phyloP scores from a whole-genome alignment of 1,140 invertebrate species.

The Heterodera schachtii region DNA sequence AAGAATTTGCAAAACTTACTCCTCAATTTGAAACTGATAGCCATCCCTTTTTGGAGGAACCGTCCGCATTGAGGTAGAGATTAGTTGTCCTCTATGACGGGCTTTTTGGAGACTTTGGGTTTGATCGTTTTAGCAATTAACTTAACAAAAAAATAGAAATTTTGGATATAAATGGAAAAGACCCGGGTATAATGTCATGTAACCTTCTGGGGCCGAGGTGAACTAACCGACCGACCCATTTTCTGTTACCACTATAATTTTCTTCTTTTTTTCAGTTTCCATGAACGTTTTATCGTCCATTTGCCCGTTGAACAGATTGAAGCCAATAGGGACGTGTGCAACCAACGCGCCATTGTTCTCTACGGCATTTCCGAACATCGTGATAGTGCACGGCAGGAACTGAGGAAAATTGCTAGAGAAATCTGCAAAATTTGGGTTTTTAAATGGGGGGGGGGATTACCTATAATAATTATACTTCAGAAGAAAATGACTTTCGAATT shows the following conservation, averaged over 20 bases:
- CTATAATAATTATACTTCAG: background rate
- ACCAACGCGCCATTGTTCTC: constrained; percentile 49
- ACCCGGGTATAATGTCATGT: too few species aligned
- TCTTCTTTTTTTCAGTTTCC: constrained; percentile 18
- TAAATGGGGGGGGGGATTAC: background rate
- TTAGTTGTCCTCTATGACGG: too few species aligned
- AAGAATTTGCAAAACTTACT: constrained; percentile 23
- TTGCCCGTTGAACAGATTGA: constrained; percentile 47
- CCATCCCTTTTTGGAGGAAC: constrained; percentile 46
- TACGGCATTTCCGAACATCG: constrained; percentile 51
- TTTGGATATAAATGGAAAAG: too few species aligned
- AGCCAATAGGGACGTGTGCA: constrained; percentile 32
- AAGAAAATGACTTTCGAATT: constrained; percentile 8
- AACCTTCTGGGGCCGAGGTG: too few species aligned
- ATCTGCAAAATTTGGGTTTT: constrained; percentile 52
- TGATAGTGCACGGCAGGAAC: constrained; percentile 36
- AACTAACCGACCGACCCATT: too few species aligned
- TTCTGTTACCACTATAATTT: too few species aligned
- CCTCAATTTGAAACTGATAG: constrained; percentile 32
- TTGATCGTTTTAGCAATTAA: background rate
- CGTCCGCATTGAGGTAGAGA: constrained; percentile 22
- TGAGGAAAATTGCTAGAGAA: constrained; percentile 43
- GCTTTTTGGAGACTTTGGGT: background rate
- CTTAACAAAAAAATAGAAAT: too few species aligned
- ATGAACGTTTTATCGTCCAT: constrained; percentile 51